Evolutionary conservation across 1,140 invertebrate species (phyloP), one percentile per base, ranked within the genome.

Genomic region (Phocides pigmalion): DNA sequence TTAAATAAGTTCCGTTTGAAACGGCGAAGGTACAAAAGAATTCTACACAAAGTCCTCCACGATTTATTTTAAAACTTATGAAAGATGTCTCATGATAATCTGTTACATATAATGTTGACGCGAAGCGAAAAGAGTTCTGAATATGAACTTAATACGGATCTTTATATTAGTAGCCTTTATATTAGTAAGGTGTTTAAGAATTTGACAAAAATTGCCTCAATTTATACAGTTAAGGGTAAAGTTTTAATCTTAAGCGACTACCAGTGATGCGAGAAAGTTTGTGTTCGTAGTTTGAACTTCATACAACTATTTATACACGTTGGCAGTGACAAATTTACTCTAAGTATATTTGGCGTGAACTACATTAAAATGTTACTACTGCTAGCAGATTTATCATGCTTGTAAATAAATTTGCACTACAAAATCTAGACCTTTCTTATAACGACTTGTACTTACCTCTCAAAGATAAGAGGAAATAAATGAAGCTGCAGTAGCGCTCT

Each of bases 271-370:
- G 14, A 16, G 44, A 47, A 47, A 62, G 32, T 39, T 54, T 62
- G 25, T 67, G 53, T 50, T 37, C 53, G 62, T 47, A 64, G 54
- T 68, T 49, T 66, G 66, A 72, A 79, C 72, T 74, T 65, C 68
- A 67, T 69, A 65, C 41, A 62, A 62, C 70, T 81, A 81, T 81
- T 81, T 79, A 79, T 81, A 79, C 39, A 8, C 53, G 53, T 65
- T 75, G 68, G 69, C 70, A 72, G 70, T 79, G 79, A 79, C 72
- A 74, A 79, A 76, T 82, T 77, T 67, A 68, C 66, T 68, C 66
- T 70, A 66, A 71, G 72, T 74, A 75, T 75, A 70, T 81, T 73
- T 71, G 66, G 72, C 56, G 61, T 56, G 72, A 72, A 72, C 70
- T 82, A 72, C 70, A 79, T 71, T 69, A 70, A 62, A 64, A 64